phyloP scores from a whole-genome alignment of 2,113 vertebrate genomes.

The Eulemur macaco region DNA sequence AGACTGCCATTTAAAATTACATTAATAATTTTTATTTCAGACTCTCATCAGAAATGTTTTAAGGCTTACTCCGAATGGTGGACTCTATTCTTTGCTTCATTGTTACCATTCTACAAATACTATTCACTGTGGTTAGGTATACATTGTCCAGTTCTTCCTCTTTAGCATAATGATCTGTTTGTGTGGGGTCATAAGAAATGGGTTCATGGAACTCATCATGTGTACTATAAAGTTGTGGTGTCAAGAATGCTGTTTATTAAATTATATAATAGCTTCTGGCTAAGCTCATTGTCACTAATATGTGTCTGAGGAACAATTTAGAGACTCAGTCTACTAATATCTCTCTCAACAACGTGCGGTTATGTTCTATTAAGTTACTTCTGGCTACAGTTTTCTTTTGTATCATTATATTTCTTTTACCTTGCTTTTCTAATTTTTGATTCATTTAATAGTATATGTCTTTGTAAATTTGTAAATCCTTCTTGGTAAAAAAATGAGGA shows the following conservation, averaged over 20 bases:
- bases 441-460: background rate
- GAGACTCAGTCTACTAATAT: background rate
- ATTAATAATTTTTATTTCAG: background rate
- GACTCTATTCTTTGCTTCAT: background rate
- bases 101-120: background rate
- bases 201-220: background rate
- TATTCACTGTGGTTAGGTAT: background rate
- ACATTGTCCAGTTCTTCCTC: background rate
- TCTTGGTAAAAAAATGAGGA: background rate
- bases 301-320: background rate
- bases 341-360: background rate
- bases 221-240: background rate
- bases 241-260: slow-evolving; percentile 4
- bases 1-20: background rate
- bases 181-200: background rate
- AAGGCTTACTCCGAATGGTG: background rate
- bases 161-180: background rate
- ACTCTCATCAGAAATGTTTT: background rate
- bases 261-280: background rate
- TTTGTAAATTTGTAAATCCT: background rate
- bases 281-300: background rate
- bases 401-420: background rate
- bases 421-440: background rate
- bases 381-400: background rate
- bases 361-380: background rate